These are phyloP conservation scores for Drosophila ezoana DNA, from an alignment of 2,888 invertebrate genomes.

Conservation along the genomic window DNA sequence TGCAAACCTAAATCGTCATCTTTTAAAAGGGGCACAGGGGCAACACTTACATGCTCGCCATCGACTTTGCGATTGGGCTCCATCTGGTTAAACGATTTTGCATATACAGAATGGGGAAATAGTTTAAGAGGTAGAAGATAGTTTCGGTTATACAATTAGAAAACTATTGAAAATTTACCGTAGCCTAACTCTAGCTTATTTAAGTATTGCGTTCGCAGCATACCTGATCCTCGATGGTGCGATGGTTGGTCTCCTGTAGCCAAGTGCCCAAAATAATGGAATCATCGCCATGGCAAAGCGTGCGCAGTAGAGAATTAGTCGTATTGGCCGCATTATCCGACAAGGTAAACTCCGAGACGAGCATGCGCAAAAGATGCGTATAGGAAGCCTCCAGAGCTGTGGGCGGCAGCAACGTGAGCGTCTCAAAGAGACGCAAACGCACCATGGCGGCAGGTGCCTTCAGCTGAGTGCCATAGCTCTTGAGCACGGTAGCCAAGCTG, in stretches of 20 bases:
- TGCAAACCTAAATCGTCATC: constrained; percentile 20
- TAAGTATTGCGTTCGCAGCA: background rate
- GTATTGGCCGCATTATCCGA: constrained; percentile 97
- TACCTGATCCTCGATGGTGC: constrained; percentile 98
- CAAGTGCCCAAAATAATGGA: constrained; percentile 97
- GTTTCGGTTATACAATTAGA: constrained; percentile 23
- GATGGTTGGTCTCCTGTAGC: constrained; percentile 98
- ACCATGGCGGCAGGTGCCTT: constrained; percentile 98
- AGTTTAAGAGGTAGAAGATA: constrained; percentile 29
- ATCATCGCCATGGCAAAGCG: constrained; percentile 94
- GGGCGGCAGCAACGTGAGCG: constrained; percentile 91
- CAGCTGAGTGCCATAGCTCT: constrained; percentile 95
- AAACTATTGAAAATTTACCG: background rate
- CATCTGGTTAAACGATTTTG: constrained; percentile 86
- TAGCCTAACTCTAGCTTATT: background rate
- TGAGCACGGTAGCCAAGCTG: constrained; percentile 93
- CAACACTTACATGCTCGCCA: constrained; percentile 91
- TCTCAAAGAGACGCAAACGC: constrained; percentile 95
- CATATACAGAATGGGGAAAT: constrained; percentile 21
- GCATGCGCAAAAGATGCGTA: constrained; percentile 94
- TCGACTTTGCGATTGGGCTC: constrained; percentile 93
- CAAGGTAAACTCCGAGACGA: constrained; percentile 97
- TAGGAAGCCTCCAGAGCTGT: constrained; percentile 93
- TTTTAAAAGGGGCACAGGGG: constrained; percentile 8
- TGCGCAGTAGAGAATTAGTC: constrained; percentile 92